A percentile compares a stretch with the other conserved stretches of the same genome.
Evolutionary conservation across 2,888 invertebrate species (phyloP).

Genomic region (Lithophane semibrunnea): DNA sequence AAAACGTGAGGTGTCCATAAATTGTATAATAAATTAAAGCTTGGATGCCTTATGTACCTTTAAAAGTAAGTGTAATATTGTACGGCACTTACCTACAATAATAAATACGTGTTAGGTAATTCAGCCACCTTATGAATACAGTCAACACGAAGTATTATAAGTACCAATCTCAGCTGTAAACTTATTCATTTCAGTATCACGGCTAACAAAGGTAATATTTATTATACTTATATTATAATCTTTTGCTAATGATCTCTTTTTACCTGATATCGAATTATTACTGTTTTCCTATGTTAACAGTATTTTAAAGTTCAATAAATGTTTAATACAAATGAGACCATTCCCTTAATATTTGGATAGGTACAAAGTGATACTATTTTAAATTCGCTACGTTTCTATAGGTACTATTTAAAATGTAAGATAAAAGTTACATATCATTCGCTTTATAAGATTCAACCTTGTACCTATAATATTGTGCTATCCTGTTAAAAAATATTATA

Average conservation of each 20-base stretch:
- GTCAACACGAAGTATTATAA: constrained; percentile 17
- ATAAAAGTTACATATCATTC: constrained; percentile 89
- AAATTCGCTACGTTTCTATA: constrained; percentile 76
- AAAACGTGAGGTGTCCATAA: constrained; percentile 54
- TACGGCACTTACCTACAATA: constrained; percentile 23
- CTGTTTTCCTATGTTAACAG: constrained; percentile 53
- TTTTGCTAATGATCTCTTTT: constrained; percentile 60
- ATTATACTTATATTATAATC: constrained; percentile 15
- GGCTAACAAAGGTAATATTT: constrained; percentile 29
- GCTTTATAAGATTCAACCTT: constrained; percentile 86
- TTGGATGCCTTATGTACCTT: constrained; percentile 62
- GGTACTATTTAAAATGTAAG: constrained; percentile 81
- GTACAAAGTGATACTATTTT: constrained; percentile 82
- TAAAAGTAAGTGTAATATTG: constrained; percentile 41
- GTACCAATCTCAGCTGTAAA: constrained; percentile 24
- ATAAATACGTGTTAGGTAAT: constrained; percentile 21
- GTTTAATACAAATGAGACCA: constrained; percentile 70
- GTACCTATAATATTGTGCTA: constrained; percentile 76
- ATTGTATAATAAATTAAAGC: constrained; percentile 54
- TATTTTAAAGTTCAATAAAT: constrained; percentile 51
- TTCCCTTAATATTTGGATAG: constrained; percentile 72
- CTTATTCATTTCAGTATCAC: constrained; percentile 30
- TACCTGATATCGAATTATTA: constrained; percentile 34
- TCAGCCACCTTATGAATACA: constrained; percentile 19
- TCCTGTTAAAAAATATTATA: constrained; percentile 73